These are phyloP conservation scores for Saccopteryx leptura DNA, from an alignment of 2,113 vertebrate genomes.

Conservation along the genomic window DNA sequence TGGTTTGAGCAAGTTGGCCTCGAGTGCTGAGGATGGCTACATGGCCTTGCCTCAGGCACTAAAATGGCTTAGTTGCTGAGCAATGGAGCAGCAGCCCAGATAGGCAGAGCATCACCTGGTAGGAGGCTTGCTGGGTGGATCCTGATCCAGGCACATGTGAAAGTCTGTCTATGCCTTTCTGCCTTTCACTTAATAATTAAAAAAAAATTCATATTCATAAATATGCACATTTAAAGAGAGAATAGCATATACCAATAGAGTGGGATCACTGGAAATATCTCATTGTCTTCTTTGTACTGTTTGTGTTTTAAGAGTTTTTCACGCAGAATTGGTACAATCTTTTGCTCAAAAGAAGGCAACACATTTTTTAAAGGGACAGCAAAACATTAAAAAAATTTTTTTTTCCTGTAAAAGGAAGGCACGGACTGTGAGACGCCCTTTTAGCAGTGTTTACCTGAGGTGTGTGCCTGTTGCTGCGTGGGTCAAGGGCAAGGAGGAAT, in stretches of 20 bases:
- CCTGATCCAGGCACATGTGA: no score
- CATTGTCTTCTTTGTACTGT: neutral
- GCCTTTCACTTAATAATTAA: no score
- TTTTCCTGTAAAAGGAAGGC: neutral
- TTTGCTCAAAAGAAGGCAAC: slow-evolving; percentile 17
- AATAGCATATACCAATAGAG: neutral
- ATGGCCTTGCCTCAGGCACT: no score
- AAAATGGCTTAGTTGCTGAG: no score
- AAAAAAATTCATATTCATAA: neutral
- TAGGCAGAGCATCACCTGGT: no score
- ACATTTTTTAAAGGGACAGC: neutral
- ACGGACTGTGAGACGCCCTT: neutral
- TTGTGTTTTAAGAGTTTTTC: slow-evolving; percentile 1
- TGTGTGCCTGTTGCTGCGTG: neutral
- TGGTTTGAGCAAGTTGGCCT: no score
- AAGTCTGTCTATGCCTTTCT: no score
- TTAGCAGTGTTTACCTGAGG: neutral
- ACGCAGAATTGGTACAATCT: neutral
- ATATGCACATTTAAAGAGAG: neutral
- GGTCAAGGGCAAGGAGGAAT: neutral
- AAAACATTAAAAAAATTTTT: neutral
- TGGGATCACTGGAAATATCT: neutral
- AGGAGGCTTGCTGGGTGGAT: no score
- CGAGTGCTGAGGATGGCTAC: no score
- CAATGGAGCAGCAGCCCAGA: no score